Evolutionary conservation across 2,888 invertebrate species (phyloP).

Genomic region (Diadegma fenestrale): DNA sequence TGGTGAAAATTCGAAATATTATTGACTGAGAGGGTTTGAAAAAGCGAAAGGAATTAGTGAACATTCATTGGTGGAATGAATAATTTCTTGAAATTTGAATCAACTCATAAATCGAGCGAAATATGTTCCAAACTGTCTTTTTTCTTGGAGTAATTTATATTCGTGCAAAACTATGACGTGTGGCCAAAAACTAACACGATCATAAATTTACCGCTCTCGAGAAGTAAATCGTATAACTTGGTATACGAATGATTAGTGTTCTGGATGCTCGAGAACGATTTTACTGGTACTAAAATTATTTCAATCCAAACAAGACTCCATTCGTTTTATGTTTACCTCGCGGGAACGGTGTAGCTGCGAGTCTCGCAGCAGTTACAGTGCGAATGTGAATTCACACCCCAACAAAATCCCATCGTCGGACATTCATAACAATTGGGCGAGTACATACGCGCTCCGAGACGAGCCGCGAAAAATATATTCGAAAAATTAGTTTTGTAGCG

Average conservation of each 20-base stretch:
- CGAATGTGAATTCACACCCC: not conserved
- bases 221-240: conserved; percentile 24
- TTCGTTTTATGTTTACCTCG: not conserved
- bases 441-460: not conserved
- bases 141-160: conserved; percentile 22
- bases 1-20: not conserved
- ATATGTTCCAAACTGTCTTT: not conserved
- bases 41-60: not conserved
- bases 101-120: not conserved
- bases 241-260: conserved; percentile 24
- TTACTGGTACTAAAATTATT: conserved; percentile 16
- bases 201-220: conserved; percentile 14
- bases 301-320: no score
- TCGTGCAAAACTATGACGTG: conserved; percentile 4
- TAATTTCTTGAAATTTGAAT: not conserved
- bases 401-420: not conserved
- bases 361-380: not conserved
- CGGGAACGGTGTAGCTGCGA: not conserved
- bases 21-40: not conserved
- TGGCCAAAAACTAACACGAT: conserved; percentile 15
- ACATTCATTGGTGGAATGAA: not conserved
- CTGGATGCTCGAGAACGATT: conserved; percentile 14
- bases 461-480: not conserved
- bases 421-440: not conserved
- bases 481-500: not conserved